Conservation (phyloP, 1,140 invertebrate species). For the Oryctes rhinoceros region DNA sequence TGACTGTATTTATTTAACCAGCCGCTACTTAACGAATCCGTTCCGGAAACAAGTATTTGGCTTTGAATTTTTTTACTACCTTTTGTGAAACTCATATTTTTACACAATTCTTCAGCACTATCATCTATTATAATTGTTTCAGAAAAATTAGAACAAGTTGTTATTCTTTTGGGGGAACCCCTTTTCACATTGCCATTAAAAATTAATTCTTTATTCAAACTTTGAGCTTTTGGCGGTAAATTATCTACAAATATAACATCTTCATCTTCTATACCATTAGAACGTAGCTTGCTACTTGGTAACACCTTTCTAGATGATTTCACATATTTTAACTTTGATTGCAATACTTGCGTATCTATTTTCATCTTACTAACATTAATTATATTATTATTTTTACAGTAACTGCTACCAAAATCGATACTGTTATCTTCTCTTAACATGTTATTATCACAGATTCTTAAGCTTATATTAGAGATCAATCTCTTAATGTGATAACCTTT, state of each 20-base stretch:
- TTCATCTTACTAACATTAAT: constrained; percentile 19
- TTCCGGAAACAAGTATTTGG: not conserved
- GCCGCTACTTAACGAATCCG: not conserved
- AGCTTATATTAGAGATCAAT: too few species aligned
- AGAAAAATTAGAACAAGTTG: too few species aligned
- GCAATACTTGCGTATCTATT: not conserved
- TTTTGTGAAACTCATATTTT: too few species aligned
- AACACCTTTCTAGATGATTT: not conserved
- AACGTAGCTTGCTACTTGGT: not conserved
- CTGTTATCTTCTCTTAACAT: constrained; percentile 1
- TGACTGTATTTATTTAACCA: constrained; percentile 11
- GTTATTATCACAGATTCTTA: not conserved
- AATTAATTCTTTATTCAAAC: too few species aligned
- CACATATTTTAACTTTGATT: not conserved
- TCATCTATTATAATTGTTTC: not conserved
- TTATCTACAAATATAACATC: not conserved
- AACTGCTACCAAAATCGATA: not conserved
- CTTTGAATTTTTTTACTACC: not conserved
- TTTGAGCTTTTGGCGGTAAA: too few species aligned
- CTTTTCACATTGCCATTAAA: too few species aligned
- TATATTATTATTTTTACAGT: not conserved
- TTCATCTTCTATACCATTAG: not conserved
- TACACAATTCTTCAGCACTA: not conserved
- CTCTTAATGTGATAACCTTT: too few species aligned
- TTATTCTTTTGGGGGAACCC: too few species aligned